These are phyloP conservation scores for Hydraecia micacea DNA, from an alignment of 2,888 invertebrate species.

Conservation along the genomic window DNA sequence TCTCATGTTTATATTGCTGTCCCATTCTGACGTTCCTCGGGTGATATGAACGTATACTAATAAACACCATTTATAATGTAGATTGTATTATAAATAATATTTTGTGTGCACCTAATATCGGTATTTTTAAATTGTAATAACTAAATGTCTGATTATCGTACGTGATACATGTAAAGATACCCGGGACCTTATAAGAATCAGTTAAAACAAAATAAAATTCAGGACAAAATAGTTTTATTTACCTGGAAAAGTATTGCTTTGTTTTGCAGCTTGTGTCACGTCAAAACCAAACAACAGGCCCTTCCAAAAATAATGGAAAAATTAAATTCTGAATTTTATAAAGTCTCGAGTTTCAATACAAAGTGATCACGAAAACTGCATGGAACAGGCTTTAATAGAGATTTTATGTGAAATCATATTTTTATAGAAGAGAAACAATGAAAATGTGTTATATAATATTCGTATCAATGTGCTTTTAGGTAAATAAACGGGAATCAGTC, in stretches of 20 bases:
- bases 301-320: not conserved
- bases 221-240: not conserved
- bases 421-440: conserved; percentile 65
- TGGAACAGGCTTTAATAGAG: conserved; percentile 86
- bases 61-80: conserved; percentile 48
- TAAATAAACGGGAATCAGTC: conserved; percentile 38
- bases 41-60: conserved; percentile 46
- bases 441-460: conserved; percentile 69
- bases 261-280: not conserved
- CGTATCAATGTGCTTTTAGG: conserved; percentile 77
- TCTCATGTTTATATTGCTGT: conserved; percentile 13
- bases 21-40: conserved; percentile 35
- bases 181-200: conserved; percentile 36
- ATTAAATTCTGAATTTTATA: conserved; percentile 11
- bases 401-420: conserved; percentile 73
- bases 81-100: conserved; percentile 40
- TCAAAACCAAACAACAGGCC: conserved; percentile 22
- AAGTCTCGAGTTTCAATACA: conserved; percentile 63
- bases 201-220: not conserved
- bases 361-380: conserved; percentile 73
- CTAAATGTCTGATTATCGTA: conserved; percentile 65
- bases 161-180: conserved; percentile 34
- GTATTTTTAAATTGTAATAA: conserved; percentile 58
- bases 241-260: not conserved
- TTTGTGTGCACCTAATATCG: conserved; percentile 63